phyloP scores from a whole-genome alignment of 2,888 invertebrate genomes.

The Lapara coniferarum region DNA sequence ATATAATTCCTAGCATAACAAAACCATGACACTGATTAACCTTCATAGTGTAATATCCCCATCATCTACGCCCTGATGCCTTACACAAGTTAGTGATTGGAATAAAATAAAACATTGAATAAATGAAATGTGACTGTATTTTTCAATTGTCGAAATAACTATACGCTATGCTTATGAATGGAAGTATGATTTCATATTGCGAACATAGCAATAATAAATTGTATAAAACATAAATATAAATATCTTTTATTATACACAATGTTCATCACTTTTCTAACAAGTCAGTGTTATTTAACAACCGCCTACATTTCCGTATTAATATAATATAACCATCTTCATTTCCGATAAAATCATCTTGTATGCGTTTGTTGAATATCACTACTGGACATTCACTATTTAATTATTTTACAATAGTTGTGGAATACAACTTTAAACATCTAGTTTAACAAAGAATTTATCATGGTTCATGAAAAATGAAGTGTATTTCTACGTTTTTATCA shows the following conservation, averaged over 20 bases:
- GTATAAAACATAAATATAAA: conserved; percentile 56
- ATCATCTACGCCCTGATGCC: too few species aligned
- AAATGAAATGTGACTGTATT: conserved; percentile 33
- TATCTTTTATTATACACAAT: conserved; percentile 45
- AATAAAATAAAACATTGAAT: not conserved
- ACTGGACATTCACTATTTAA: not conserved
- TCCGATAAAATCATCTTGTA: not conserved
- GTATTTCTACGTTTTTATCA: not conserved
- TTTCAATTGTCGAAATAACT: conserved; percentile 36
- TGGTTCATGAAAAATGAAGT: not conserved
- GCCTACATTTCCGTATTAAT: too few species aligned
- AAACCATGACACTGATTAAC: too few species aligned
- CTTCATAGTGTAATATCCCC: too few species aligned
- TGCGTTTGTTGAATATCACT: not conserved
- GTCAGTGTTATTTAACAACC: too few species aligned
- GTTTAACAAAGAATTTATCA: not conserved
- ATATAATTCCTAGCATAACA: too few species aligned
- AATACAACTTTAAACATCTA: not conserved
- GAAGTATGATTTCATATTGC: conserved; percentile 37
- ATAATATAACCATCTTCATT: too few species aligned
- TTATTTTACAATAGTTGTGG: conserved; percentile 1
- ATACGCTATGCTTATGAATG: conserved; percentile 41
- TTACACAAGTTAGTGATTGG: not conserved
- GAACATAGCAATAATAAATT: conserved; percentile 46
- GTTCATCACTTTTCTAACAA: conserved; percentile 26